Conservation (phyloP, 2,797 vertebrate genomes). For the Ptychadena robeensis region DNA sequence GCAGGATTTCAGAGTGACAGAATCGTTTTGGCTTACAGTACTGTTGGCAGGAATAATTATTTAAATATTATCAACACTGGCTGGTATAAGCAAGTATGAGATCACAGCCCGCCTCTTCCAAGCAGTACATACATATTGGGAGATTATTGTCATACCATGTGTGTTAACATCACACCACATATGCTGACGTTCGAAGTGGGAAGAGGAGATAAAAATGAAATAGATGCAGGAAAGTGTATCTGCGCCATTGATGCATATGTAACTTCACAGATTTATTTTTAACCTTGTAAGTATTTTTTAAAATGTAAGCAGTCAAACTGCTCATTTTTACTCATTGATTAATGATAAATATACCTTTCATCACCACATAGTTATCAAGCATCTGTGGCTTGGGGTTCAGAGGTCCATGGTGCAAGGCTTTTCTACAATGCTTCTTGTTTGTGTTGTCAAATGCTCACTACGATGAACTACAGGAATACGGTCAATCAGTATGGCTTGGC, state of each 20-base stretch:
- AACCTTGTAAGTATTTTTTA: too few relatives aligned
- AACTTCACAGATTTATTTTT: not conserved
- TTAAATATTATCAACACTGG: constrained; percentile 9
- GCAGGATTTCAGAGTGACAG: not conserved
- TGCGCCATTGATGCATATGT: not conserved
- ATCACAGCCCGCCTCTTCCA: constrained; percentile 2
- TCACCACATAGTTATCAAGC: too few relatives aligned
- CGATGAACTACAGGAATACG: too few relatives aligned
- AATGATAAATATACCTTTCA: too few relatives aligned
- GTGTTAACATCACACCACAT: not conserved
- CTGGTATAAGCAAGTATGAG: constrained; percentile 2
- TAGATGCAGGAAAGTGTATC: not conserved
- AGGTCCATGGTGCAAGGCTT: too few relatives aligned
- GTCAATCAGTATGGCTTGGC: too few relatives aligned
- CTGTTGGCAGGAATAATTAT: not conserved
- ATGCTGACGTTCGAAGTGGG: constrained; percentile 10
- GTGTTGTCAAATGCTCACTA: too few relatives aligned
- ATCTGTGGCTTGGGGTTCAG: too few relatives aligned
- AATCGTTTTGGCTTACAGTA: not conserved
- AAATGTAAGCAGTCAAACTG: too few relatives aligned
- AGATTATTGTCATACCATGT: constrained; percentile 2
- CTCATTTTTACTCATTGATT: too few relatives aligned
- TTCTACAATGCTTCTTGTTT: too few relatives aligned
- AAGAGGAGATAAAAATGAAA: not conserved
- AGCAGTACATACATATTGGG: constrained; percentile 26